Base-by-base conservation (phyloP, 2,888 invertebrate species). In the Nemoura dubitans region DNA sequence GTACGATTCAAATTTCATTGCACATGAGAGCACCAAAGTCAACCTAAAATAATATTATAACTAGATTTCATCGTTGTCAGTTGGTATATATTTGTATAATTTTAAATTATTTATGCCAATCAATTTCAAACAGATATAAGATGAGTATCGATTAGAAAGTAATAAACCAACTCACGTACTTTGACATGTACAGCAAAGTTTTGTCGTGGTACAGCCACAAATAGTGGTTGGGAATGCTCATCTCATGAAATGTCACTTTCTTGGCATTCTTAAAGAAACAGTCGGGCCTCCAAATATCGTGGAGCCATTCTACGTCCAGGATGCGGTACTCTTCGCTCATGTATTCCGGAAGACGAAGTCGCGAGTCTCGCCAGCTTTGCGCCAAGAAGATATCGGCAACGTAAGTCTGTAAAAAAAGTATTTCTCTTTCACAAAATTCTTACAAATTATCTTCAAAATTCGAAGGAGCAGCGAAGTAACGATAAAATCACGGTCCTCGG, bases 231-330 rank as follows among this genome's bases (percentile, higher is more conserved):
- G 98, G 97, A 91, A 98, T 97, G 91, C 97, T 97, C 97, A 98
- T 97, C 92, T 97, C 97, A 89, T 98, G 98, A 90, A 98, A 97
- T 25, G 97, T 97, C 77, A 95, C 97, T 90, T 97, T 97, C 92
- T 98, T 98, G 26, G 97, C 97, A 91, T 97, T 98, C 92, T 97
- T 97, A 92, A 98, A 97, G 92, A 98, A 98, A 91, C 97, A 97
- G 92, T 98, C 98, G 0, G 98, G 98, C 87, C 97, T 93, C 98
- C 98, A 98, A 91, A 98, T 97, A 91, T 95, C 95, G 92, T 97
- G 96, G 89, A 97, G 92, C 97, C 97, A 97, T 89, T 96, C 97
- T 30, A 97, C 97, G 90, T 97, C 97, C 86, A 97, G 93, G 90
- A 97, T 97, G 88, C 97, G 93, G 92, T 97, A 97, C 90, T 97